Base-by-base conservation (phyloP, 2,113 vertebrate species). In the Xiphophorus couchianus region DNA sequence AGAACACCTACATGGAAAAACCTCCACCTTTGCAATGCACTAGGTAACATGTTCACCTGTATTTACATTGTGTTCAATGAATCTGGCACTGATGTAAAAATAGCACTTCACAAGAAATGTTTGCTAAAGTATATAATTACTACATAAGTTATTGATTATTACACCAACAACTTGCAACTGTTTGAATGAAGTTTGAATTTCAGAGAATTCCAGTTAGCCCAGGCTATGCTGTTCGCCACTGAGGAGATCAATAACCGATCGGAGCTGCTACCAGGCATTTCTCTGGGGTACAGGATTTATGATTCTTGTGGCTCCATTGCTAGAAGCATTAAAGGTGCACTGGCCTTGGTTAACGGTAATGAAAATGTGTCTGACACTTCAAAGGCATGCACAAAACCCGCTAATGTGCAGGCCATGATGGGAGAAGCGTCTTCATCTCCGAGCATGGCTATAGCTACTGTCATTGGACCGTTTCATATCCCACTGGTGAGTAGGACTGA, bases 231-330 rank as follows among this genome's bases (percentile, higher is more conserved):
- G 2, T 95, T 92, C 86, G 90, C 94, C 39, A 91, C 93, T 27
- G 91, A 93, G 63, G 92, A 95, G 74, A 93, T 95, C 28, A 95
- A 95, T 67, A 93, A 94, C 77, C 93, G 88, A 29, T 87, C 92
- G 30, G 71, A 86, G 19, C 67, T 95, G n/a, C 83, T 95, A 33
- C 94, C 93, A n/a, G 91, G 88, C 3, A 76, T 94, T 29, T 84
- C 85, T 44, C 73, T 94, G 63, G 94, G 93, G 3, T 95, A 94
- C 66, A 90, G 90, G 62, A 88, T 94, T 14, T 94, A 94, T 51
- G 93, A 95, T 69, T 68, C 80, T 1, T 94, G 94, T 76, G 79
- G 86, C 4, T 93, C 92, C 25, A 78, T 91, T 61, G 84, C 88
- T 25, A 68, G 77, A 67, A 86, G 85, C 33, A 85, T 67, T 42